Conservation (phyloP, 1,140 invertebrate genomes). For the Drosophila malerkotliana region DNA sequence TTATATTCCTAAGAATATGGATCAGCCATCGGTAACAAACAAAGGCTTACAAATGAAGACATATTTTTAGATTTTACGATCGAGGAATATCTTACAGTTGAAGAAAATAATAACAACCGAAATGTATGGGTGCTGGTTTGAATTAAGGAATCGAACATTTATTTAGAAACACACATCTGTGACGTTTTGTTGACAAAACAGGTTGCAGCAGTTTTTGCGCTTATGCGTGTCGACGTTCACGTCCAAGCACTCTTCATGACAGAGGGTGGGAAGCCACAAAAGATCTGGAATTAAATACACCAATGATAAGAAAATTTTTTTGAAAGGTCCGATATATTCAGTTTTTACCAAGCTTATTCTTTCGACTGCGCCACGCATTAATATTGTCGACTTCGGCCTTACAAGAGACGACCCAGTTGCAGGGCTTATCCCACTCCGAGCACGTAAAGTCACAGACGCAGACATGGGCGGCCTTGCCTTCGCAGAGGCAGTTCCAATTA, state of each 20-base stretch:
- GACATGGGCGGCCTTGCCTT: slow-evolving; percentile 1
- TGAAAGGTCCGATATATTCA: background rate
- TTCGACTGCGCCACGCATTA: background rate
- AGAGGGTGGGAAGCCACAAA: slow-evolving; percentile 5
- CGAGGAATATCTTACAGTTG: no score
- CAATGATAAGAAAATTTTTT: background rate
- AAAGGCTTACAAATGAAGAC: no score
- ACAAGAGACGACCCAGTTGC: slow-evolving; percentile 39
- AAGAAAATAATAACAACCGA: background rate
- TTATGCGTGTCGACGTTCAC: slow-evolving; percentile 30
- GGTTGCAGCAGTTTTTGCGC: slow-evolving; percentile 28
- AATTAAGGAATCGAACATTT: background rate
- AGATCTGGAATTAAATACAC: background rate
- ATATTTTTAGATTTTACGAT: no score
- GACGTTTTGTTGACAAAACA: slow-evolving; percentile 8
- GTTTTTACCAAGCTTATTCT: slow-evolving; percentile 29
- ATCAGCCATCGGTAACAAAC: no score
- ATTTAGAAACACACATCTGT: slow-evolving; percentile 42
- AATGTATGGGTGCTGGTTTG: background rate
- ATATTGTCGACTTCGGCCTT: slow-evolving; percentile 7
- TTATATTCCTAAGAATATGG: no score
- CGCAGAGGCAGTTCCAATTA: slow-evolving; percentile 1
- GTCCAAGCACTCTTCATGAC: slow-evolving; percentile 17
- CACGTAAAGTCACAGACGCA: slow-evolving; percentile 49
- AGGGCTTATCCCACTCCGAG: slow-evolving; percentile 47